Percentiles rank a stretch among this genome's conserved stretches.
Conservation (phyloP, 1,140 invertebrate species). For the Ceratoteleas bidentatus region DNA sequence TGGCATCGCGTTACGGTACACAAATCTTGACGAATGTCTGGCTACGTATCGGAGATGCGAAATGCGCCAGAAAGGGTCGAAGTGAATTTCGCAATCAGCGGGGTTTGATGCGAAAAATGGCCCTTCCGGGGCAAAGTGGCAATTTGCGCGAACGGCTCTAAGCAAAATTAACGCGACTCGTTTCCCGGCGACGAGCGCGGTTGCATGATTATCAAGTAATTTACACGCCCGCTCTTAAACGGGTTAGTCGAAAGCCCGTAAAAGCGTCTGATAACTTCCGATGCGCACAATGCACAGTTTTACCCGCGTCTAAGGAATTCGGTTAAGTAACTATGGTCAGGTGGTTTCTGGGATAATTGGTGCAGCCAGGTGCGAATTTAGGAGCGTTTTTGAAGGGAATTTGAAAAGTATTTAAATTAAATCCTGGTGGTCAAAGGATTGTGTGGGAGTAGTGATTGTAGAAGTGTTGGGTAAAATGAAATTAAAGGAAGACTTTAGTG, state of each 20-base stretch:
- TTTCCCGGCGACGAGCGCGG: constrained; percentile 14
- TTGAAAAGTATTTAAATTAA: no score
- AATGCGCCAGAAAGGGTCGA: constrained; percentile 5
- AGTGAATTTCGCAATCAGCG: constrained; percentile 23
- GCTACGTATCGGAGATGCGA: background rate
- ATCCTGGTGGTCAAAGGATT: no score
- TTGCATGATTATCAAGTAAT: constrained; percentile 44
- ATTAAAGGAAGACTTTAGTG: no score
- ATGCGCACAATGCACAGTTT: constrained; percentile 3
- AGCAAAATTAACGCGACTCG: constrained; percentile 37
- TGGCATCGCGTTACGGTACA: background rate
- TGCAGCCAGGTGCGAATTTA: no score
- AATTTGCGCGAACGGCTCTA: constrained; percentile 18
- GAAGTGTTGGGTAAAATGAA: no score
- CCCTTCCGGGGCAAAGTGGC: constrained; percentile 14
- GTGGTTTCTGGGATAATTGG: no score
- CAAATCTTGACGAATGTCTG: constrained; percentile 7
- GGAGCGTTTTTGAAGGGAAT: no score
- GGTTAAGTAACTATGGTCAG: no score
- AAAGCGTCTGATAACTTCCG: constrained; percentile 24
- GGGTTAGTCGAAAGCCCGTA: constrained; percentile 23
- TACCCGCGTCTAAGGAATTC: background rate
- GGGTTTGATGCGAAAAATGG: constrained; percentile 20
- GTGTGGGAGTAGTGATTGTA: no score
- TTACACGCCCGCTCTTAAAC: constrained; percentile 27